Base-by-base conservation (phyloP, 1,140 invertebrate genomes). In the Marisa cornuarietis region DNA sequence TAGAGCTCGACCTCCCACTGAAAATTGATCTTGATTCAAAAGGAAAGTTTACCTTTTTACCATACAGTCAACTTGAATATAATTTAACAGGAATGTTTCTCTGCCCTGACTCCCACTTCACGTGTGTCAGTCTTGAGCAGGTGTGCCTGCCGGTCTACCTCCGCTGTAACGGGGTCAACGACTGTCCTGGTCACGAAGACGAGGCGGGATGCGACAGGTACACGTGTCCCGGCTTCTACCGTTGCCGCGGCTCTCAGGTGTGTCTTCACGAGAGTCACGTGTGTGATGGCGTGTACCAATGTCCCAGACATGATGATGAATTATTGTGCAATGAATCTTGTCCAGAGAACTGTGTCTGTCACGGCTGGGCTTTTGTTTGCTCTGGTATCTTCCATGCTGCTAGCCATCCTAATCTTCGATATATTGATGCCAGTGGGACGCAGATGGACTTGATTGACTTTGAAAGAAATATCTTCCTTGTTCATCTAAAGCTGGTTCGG, bases 301-400 rank as follows among this genome's bases (percentile, higher is more conserved):
- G 69, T 76, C 74, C 65, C n/a, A 52, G 66, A 14, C 20, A 20
- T 52, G 76, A 78, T 49, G 66, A 82, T 63, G 76, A 79, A 54
- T 4, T 65, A 20, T 20, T 78, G 8, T 81, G 71, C 26, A 22
- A 74, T 18, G n/a, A 73, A 24, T n/a, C 31, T 91, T 93, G 78
- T 91, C 89, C 77, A 90, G 83, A 49, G 88, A 72, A 66, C 71
- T 81, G 75, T 51, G 65, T 69, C 16, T 81, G 68, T 52, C 26
- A n/a, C 63, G 68, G 22, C n/a, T 69, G 63, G 58, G 58, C 5
- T 0, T 65, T 65, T 31, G 24, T 58, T 62, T 77, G 76, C 26
- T 52, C 66, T 18, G 7, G 6, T 10, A 52, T n/a, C 22, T 42
- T 13, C 49, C n/a, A 54, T 63, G 26, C 52, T 31, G 31, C 51